Base-by-base conservation (phyloP, 2,888 invertebrate genomes). In the Diaperis boleti region DNA sequence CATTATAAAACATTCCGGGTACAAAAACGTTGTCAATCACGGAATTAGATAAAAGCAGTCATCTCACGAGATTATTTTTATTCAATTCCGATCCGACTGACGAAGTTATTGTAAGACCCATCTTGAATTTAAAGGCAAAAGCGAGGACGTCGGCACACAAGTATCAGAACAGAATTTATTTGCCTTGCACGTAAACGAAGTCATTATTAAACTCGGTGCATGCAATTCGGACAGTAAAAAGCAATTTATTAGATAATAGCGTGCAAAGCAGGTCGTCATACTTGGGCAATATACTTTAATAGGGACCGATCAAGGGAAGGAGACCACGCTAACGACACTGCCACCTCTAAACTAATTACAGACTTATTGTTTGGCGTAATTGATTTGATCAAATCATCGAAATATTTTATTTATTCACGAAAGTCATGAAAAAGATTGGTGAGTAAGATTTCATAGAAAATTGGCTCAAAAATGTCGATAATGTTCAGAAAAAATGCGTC, bases 181-280 rank as follows among this genome's bases (percentile, higher is more conserved):
- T 54, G 20, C 50, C 31, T 39, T 54, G 54, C 61, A 61, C 61
- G 49, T 39, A 47, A 57, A 57, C 45, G 37, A 37, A 37, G 17
- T 47, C 29, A 47, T 63, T 62, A 57, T 45, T 61, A 59, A 59
- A 62, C 55, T 33, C 41, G 44, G 29, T 45, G 55, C 67, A 67
- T 68, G 68, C 67, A 66, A 68, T 66, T 66, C 33, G 39, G 62
- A 55, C 54, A 56, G 59, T 64, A 67, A 69, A 63, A 67, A 63
- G 62, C 66, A 67, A 64, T 69, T 71, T 69, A 69, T 69, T 66
- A 65, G 65, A 59, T 49, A 64, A 67, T 71, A 61, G 71, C 71
- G 69, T 71, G 71, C 49, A 41, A 17, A 52, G 13, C 35, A 13
- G 15, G 33, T 49, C 33, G 35, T 33, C 49, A 33, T 18, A 35